Evolutionary conservation across 2,797 vertebrate genomes (phyloP).

Genomic region (Gymnoscopelus braueri): DNA sequence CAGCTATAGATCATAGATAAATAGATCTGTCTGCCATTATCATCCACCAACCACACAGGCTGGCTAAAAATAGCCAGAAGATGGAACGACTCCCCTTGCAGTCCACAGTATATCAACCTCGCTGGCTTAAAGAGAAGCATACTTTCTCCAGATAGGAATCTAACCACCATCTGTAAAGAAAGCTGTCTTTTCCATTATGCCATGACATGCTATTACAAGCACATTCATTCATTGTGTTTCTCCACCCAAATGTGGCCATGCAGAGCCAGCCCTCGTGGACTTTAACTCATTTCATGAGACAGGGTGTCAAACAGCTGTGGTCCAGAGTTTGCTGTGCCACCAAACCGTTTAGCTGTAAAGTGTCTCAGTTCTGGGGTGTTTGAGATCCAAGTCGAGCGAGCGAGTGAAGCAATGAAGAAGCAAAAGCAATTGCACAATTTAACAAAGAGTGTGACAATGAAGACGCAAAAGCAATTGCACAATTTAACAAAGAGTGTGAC

Average conservation of each 20-base stretch:
- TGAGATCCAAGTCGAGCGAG: constrained; percentile 24
- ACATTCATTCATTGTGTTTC: constrained; percentile 68
- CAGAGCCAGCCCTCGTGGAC: constrained; percentile 49
- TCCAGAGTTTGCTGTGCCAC: constrained; percentile 24
- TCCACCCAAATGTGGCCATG: constrained; percentile 66
- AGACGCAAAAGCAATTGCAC: constrained; percentile 32
- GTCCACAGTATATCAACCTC: constrained; percentile 34
- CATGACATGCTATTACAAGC: constrained; percentile 62
- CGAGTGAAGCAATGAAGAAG: constrained; percentile 30
- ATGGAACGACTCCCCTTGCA: constrained; percentile 37
- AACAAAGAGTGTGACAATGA: neutral
- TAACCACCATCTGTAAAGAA: constrained; percentile 64
- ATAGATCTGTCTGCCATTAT: constrained; percentile 50
- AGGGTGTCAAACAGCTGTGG: constrained; percentile 61
- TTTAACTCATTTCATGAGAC: constrained; percentile 48
- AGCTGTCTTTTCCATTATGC: constrained; percentile 70
- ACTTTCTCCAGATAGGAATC: constrained; percentile 44
- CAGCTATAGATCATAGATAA: constrained; percentile 55
- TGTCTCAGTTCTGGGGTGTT: constrained; percentile 22
- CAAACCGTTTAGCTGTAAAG: constrained; percentile 26
- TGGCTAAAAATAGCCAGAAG: constrained; percentile 63
- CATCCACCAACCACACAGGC: constrained; percentile 44
- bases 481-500: constrained; percentile 21
- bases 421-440: neutral
- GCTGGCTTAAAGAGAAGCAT: constrained; percentile 19